phyloP scores from a whole-genome alignment of 1,140 invertebrate genomes.

The Hypsibius dujardini region DNA sequence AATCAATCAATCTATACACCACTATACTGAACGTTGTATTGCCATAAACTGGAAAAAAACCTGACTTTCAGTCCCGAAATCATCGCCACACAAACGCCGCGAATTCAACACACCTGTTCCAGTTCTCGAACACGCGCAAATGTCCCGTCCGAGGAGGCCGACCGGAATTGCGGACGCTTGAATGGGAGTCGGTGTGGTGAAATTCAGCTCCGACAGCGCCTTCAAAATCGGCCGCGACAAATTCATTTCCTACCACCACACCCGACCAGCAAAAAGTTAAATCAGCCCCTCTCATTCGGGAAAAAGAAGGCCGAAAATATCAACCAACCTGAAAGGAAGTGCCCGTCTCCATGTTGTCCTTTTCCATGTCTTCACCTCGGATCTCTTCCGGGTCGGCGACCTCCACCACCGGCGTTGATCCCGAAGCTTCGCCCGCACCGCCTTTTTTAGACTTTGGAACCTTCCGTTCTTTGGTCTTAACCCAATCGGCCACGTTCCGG shows the following conservation, averaged over 20 bases:
- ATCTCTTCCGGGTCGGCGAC: slow-evolving; percentile 25
- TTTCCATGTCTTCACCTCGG: slow-evolving; percentile 24
- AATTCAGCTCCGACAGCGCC: slow-evolving; percentile 68
- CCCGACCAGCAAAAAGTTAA: background rate
- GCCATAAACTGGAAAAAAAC: slow-evolving; percentile 18
- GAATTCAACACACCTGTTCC: slow-evolving; percentile 54
- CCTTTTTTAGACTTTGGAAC: background rate
- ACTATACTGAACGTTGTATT: background rate
- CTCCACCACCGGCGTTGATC: slow-evolving; percentile 19
- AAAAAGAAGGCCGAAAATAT: slow-evolving; percentile 17
- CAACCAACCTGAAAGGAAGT: background rate
- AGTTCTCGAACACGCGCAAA: slow-evolving; percentile 89
- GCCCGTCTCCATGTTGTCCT: background rate
- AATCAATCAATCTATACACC: too few species aligned
- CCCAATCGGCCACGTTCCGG: background rate
- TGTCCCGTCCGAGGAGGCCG: slow-evolving; percentile 68
- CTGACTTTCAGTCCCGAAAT: background rate
- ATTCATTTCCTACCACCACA: slow-evolving; percentile 56
- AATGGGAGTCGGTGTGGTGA: slow-evolving; percentile 83
- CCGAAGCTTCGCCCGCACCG: too few species aligned
- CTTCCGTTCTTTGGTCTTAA: background rate
- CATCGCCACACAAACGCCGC: slow-evolving; percentile 14
- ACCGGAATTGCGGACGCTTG: slow-evolving; percentile 84
- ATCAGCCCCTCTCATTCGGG: background rate
- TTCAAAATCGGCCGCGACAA: slow-evolving; percentile 70